These are phyloP conservation scores for Clusia tigrina DNA, from an alignment of 2,888 invertebrate species.

Conservation along the genomic window DNA sequence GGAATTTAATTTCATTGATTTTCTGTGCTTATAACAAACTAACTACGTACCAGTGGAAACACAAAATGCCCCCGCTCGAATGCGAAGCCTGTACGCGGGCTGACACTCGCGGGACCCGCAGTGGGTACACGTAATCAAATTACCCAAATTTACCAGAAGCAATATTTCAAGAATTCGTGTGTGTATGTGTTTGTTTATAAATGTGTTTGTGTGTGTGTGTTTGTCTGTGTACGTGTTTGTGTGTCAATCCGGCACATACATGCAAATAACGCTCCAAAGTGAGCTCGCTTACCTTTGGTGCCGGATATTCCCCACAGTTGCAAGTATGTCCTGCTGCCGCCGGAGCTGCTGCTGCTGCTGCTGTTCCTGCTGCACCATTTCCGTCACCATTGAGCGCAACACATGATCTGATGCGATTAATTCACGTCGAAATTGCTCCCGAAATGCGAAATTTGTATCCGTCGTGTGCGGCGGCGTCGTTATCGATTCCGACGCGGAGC, in stretches of 20 bases:
- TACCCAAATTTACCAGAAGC: too few relatives aligned
- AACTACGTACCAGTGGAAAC: too few relatives aligned
- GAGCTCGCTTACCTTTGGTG: not conserved
- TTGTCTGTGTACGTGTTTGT: not conserved
- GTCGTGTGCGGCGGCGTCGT: not conserved
- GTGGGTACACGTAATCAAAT: too few relatives aligned
- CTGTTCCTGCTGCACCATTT: conserved; percentile 43
- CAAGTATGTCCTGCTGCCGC: conserved; percentile 12
- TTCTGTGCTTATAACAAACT: too few relatives aligned
- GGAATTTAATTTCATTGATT: too few relatives aligned
- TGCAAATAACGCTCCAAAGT: conserved; percentile 2
- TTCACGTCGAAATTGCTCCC: conserved; percentile 50
- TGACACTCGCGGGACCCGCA: too few relatives aligned
- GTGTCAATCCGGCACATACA: too few relatives aligned
- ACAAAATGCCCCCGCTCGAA: too few relatives aligned
- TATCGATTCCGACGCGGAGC: conserved; percentile 20
- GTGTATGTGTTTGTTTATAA: not conserved
- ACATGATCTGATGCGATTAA: conserved; percentile 50
- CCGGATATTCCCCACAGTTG: not conserved
- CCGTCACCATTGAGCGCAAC: conserved; percentile 45
- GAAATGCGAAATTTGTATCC: conserved; percentile 35
- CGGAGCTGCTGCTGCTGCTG: conserved; percentile 21
- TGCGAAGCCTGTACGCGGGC: too few relatives aligned
- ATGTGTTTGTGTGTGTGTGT: not conserved
- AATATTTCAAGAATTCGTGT: too few relatives aligned